phyloP scores from a whole-genome alignment of 1,140 invertebrate genomes.

The Drosophila nebulosa region DNA sequence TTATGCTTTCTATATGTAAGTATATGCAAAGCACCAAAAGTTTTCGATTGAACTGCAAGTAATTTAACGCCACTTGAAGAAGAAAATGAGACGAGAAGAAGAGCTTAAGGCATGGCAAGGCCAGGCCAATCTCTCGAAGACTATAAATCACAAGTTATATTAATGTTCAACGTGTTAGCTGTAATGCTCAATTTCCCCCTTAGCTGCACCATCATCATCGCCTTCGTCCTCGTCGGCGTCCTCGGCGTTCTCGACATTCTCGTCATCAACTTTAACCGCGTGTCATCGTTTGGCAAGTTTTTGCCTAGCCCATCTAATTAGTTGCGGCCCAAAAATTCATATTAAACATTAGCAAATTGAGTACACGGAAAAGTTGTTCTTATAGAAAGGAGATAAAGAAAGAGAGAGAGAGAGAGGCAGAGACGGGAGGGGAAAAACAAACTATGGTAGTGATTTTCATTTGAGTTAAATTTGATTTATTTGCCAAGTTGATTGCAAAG shows the following conservation, averaged over 20 bases:
- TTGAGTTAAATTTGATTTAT: constrained; percentile 17
- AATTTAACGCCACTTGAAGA: constrained; percentile 54
- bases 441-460: neutral
- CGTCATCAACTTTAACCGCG: constrained; percentile 26
- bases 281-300: constrained; percentile 24
- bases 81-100: constrained; percentile 6
- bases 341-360: constrained; percentile 38
- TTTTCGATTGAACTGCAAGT: constrained; percentile 51
- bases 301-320: constrained; percentile 54
- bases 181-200: constrained; percentile 47
- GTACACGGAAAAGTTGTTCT: neutral
- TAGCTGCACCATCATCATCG: constrained; percentile 37
- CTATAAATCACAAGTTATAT: constrained; percentile 74
- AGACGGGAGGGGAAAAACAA: neutral
- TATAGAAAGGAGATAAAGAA: neutral
- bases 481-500: constrained; percentile 23
- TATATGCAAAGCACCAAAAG: constrained; percentile 25
- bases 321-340: constrained; percentile 42
- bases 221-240: neutral
- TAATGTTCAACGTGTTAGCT: constrained; percentile 59
- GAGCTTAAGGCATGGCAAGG: neutral
- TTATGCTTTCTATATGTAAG: neutral
- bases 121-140: constrained; percentile 30
- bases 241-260: neutral
- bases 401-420: neutral